phyloP scores from a whole-genome alignment of 2,113 vertebrate genomes.

The Chunga burmeisteri region DNA sequence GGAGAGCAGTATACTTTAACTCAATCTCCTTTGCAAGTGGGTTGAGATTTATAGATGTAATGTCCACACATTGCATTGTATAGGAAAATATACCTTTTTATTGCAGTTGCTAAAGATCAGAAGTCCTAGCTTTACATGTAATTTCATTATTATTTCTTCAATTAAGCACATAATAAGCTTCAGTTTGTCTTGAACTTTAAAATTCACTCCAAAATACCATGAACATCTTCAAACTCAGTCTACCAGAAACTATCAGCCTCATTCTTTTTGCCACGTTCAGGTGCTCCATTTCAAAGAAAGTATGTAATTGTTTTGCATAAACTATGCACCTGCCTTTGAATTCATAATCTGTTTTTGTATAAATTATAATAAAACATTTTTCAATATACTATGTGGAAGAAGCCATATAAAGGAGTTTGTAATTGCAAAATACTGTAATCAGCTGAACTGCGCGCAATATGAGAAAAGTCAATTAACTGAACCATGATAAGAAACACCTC shows the following conservation, averaged over 20 bases:
- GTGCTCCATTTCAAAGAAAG: background rate
- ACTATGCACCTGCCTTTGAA: background rate
- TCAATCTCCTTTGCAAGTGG: background rate
- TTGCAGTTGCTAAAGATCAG: background rate
- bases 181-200: background rate
- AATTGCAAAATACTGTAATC: background rate
- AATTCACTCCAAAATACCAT: background rate
- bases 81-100: background rate
- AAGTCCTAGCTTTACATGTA: background rate
- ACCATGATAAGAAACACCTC: background rate
- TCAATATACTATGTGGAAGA: background rate
- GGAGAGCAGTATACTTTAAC: background rate
- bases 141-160: background rate
- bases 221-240: background rate
- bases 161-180: background rate
- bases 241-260: background rate
- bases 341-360: background rate
- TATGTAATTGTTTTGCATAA: background rate
- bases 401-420: background rate
- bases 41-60: background rate
- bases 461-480: background rate
- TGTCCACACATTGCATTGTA: no score
- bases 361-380: constrained; percentile 11
- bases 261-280: background rate
- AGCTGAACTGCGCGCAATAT: background rate